A percentile compares a stretch with the other conserved stretches of the same genome.
Conservation (phyloP, 2,113 vertebrate species). For the Xyrauchen texanus region DNA sequence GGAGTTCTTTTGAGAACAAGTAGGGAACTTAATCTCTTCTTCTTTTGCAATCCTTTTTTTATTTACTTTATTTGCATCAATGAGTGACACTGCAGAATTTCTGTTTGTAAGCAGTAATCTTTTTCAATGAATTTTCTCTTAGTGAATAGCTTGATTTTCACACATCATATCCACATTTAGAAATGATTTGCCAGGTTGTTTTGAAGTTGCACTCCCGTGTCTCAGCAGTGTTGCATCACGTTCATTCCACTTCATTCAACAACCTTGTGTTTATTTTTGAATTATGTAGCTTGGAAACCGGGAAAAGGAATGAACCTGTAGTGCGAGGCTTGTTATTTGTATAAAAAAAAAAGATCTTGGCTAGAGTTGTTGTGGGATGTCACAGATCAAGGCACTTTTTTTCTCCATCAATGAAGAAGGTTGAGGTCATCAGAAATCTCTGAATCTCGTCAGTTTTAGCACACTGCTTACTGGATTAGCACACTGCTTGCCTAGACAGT, state of each 20-base stretch:
- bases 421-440: constrained; percentile 1
- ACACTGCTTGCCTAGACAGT: too few relatives aligned
- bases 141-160: not conserved
- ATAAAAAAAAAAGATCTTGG: constrained; percentile 9
- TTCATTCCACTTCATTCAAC: not conserved
- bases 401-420: not conserved
- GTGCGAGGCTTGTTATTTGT: not conserved
- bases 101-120: not conserved
- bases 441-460: too few relatives aligned
- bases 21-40: constrained; percentile 65
- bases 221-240: constrained; percentile 23
- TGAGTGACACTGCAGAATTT: not conserved
- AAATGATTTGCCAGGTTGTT: constrained; percentile 11
- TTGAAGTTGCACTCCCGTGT: not conserved
- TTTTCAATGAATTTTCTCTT: not conserved
- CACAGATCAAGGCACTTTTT: constrained; percentile 11
- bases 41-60: not conserved
- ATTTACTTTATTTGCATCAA: not conserved
- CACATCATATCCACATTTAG: not conserved
- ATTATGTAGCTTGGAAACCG: not conserved
- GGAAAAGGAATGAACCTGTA: not conserved
- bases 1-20: constrained; percentile 80
- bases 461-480: too few relatives aligned
- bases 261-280: not conserved
- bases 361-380: constrained; percentile 20